phyloP scores from a whole-genome alignment of 1,140 invertebrate genomes.

The Drosophila elegans region DNA sequence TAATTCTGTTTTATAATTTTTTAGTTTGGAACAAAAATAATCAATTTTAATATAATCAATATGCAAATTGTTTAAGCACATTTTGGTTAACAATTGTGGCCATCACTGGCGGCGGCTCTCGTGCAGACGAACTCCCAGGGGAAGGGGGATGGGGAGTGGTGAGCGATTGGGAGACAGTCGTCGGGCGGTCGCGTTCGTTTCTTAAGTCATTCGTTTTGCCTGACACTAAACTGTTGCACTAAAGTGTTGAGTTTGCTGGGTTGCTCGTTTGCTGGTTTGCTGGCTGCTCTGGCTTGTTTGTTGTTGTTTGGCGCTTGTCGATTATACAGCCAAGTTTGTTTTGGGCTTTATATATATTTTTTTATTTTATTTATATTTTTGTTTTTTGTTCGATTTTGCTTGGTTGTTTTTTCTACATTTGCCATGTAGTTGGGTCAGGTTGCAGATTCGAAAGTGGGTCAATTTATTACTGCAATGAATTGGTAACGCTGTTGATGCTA shows the following conservation, averaged over 20 bases:
- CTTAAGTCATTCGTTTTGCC: constrained; percentile 80
- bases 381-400: constrained; percentile 26
- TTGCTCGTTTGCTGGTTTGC: constrained; percentile 19
- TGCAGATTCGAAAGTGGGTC: constrained; percentile 83
- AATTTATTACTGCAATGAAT: constrained; percentile 81
- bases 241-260: constrained; percentile 73
- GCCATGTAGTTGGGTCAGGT: constrained; percentile 81
- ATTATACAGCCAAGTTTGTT: constrained; percentile 74
- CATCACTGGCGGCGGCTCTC: constrained; percentile 55
- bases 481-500: constrained; percentile 48
- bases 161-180: constrained; percentile 50
- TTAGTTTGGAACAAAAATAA: too few species aligned
- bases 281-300: constrained; percentile 45
- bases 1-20: too few species aligned
- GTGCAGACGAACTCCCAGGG: constrained; percentile 40
- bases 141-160: background rate
- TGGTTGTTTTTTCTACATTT: constrained; percentile 45
- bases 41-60: too few species aligned
- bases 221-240: constrained; percentile 81
- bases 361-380: constrained; percentile 32
- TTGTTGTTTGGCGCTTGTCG: constrained; percentile 73
- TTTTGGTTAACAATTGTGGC: constrained; percentile 9
- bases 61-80: constrained; percentile 9
- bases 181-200: constrained; percentile 72
- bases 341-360: constrained; percentile 54